Conservation (phyloP, 2,797 vertebrate genomes). For the Sarcoramphus papa region DNA sequence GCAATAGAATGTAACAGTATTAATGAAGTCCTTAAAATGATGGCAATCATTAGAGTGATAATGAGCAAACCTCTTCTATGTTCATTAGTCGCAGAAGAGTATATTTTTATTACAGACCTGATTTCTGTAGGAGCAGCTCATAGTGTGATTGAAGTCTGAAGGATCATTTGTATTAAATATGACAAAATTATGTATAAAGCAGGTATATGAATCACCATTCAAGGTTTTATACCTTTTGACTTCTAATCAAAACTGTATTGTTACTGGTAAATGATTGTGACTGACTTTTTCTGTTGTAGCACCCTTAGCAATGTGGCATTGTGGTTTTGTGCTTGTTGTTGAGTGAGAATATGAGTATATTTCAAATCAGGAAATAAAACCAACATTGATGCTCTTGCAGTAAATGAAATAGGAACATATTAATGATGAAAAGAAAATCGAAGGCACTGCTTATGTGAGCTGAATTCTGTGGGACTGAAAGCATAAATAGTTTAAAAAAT, state of each 20-base stretch:
- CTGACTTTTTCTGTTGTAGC: neutral
- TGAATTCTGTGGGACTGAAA: neutral
- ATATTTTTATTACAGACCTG: neutral
- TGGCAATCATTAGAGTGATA: neutral
- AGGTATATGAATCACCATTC: neutral
- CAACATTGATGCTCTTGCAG: neutral
- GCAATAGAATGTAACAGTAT: neutral
- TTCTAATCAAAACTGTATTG: slow-evolving; percentile 32
- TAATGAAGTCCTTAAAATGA: neutral
- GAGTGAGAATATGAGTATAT: neutral
- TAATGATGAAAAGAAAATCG: slow-evolving; percentile 6
- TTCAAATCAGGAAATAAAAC: neutral
- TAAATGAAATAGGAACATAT: neutral
- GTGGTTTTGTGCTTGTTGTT: neutral
- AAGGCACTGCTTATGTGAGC: neutral
- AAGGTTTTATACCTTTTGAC: neutral
- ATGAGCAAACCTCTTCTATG: neutral
- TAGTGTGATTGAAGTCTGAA: neutral
- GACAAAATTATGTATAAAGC: neutral
- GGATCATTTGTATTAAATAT: slow-evolving; percentile 21
- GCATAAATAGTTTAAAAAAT: neutral
- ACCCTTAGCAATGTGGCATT: neutral
- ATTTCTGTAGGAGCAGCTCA: neutral
- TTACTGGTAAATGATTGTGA: neutral
- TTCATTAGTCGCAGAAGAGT: neutral